These are phyloP conservation scores for Orthonyx spaldingii DNA, from an alignment of 2,113 vertebrate species.

Conservation along the genomic window DNA sequence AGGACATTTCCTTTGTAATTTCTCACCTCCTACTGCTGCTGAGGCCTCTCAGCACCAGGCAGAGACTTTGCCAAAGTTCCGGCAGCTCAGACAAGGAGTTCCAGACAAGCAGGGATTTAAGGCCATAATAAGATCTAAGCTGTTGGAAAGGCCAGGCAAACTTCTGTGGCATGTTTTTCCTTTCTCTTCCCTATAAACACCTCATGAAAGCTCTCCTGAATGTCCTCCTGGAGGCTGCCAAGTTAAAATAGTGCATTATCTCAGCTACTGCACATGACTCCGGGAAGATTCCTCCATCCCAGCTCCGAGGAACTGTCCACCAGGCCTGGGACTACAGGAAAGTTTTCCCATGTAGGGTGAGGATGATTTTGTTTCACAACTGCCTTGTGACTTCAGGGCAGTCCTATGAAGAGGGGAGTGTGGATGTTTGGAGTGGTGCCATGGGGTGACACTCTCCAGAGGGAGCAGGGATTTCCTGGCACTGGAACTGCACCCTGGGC, in stretches of 20 bases:
- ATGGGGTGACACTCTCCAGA: neutral
- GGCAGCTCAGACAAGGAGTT: neutral
- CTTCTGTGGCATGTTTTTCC: conserved; percentile 51
- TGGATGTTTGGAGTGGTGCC: neutral
- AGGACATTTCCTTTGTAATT: neutral
- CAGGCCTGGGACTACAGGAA: neutral
- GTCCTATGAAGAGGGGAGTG: neutral
- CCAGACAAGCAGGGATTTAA: conserved; percentile 26
- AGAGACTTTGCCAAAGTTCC: neutral
- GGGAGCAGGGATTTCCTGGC: rapidly evolving
- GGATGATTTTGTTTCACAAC: neutral
- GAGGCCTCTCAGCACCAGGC: neutral
- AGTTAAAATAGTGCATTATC: conserved; percentile 32
- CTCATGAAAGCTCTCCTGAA: neutral
- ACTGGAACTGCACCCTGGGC: neutral
- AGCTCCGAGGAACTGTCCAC: neutral
- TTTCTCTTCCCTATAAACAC: conserved; percentile 43
- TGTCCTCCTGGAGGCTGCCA: conserved; percentile 2
- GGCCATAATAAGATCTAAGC: conserved; percentile 48
- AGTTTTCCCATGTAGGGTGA: conserved; percentile 41
- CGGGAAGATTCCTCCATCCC: neutral
- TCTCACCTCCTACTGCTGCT: conserved; percentile 17
- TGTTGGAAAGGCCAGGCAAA: conserved; percentile 40
- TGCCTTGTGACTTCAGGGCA: neutral
- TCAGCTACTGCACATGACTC: conserved; percentile 33